Evolutionary conservation across 2,113 vertebrate species (phyloP).

Genomic region (Onychorhynchus coronatus): DNA sequence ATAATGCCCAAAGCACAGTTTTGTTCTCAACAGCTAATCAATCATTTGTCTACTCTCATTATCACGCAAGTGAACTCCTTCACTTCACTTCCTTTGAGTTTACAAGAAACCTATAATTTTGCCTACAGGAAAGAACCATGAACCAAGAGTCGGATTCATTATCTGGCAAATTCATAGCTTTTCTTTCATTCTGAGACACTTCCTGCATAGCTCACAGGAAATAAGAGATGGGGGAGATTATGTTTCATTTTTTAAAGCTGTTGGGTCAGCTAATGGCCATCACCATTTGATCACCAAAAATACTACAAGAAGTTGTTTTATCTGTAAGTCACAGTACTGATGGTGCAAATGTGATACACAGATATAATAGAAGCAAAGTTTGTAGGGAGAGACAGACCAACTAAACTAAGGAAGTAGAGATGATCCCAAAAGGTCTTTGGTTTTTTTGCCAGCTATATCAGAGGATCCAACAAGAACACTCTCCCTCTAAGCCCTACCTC

Average conservation of each 20-base stretch:
- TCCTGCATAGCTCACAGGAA: conserved; percentile 45
- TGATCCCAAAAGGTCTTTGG: neutral
- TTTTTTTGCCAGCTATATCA: neutral
- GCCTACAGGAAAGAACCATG: conserved; percentile 44
- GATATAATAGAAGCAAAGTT: neutral
- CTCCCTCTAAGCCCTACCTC: neutral
- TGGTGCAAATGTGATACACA: neutral
- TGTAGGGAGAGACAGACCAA: neutral
- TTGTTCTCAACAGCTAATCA: neutral
- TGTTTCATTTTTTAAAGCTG: neutral
- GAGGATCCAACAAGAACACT: neutral
- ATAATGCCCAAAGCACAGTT: neutral
- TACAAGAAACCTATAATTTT: conserved; percentile 51
- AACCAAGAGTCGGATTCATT: neutral
- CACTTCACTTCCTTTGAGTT: conserved; percentile 43
- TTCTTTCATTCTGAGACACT: conserved; percentile 58
- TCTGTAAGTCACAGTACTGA: neutral
- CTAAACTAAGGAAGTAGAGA: neutral
- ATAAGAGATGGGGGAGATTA: neutral
- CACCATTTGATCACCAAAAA: neutral
- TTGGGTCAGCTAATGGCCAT: conserved; percentile 16
- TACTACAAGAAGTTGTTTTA: neutral
- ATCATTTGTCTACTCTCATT: conserved; percentile 12
- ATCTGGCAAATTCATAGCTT: conserved; percentile 42
- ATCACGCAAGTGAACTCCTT: neutral